Evolutionary conservation across 2,888 invertebrate genomes (phyloP).

Genomic region (Hecatera dysodea): DNA sequence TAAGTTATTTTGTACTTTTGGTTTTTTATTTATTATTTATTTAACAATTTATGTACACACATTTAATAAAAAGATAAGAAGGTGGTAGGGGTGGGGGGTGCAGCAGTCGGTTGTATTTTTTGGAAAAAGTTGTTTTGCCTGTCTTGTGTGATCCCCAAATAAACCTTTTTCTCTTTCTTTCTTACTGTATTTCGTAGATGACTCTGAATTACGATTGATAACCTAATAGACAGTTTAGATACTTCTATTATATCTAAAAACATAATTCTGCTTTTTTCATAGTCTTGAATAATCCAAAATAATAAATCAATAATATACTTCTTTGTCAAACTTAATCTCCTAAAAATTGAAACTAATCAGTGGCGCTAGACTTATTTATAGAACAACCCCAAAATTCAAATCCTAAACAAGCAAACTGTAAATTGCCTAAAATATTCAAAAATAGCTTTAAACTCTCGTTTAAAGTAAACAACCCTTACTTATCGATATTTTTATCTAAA

Average conservation of each 20-base stretch:
- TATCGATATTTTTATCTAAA: constrained; percentile 67
- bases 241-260: neutral
- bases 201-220: neutral
- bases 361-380: constrained; percentile 27
- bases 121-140: too few relatives aligned
- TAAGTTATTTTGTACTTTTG: too few relatives aligned
- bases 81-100: too few relatives aligned
- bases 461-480: constrained; percentile 62
- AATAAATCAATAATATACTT: too few relatives aligned
- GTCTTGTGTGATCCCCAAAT: too few relatives aligned
- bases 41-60: too few relatives aligned
- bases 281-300: neutral
- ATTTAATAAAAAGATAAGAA: too few relatives aligned
- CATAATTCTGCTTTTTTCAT: neutral
- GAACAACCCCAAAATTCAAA: constrained; percentile 20
- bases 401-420: constrained; percentile 26
- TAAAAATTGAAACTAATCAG: too few relatives aligned
- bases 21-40: too few relatives aligned
- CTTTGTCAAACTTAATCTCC: neutral
- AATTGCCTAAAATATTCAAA: constrained; percentile 35
- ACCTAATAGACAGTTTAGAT: too few relatives aligned
- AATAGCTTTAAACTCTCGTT: constrained; percentile 46
- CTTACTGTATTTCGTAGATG: neutral
- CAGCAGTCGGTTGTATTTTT: too few relatives aligned
- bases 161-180: too few relatives aligned